phyloP scores from a whole-genome alignment of 1,140 invertebrate genomes.

The Catajapyx aquilonaris region DNA sequence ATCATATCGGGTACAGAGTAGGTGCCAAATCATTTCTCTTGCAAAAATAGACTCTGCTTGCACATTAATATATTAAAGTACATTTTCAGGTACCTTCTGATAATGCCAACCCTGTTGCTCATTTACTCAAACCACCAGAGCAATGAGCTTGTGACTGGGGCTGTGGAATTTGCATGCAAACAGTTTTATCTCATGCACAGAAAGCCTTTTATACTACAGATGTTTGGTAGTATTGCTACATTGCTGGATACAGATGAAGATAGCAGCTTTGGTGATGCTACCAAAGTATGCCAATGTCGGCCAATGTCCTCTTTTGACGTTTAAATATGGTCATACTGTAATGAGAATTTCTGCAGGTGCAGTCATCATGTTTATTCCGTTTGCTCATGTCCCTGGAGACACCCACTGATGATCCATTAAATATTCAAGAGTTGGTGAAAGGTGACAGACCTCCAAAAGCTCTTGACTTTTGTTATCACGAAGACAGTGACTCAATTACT shows the following conservation, averaged over 20 bases:
- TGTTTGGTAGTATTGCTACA: constrained; percentile 94
- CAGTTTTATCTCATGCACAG: constrained; percentile 97
- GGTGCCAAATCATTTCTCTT: background rate
- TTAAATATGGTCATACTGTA: no score
- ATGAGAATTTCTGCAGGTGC: constrained; percentile 41
- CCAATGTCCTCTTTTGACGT: no score
- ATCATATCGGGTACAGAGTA: background rate
- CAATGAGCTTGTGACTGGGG: constrained; percentile 80
- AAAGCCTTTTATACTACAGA: constrained; percentile 95
- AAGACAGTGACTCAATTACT: constrained; percentile 84
- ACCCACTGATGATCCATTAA: constrained; percentile 77
- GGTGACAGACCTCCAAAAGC: constrained; percentile 91
- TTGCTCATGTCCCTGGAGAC: constrained; percentile 79
- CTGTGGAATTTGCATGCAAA: constrained; percentile 93
- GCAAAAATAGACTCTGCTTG: no score
- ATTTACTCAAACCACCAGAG: constrained; percentile 96
- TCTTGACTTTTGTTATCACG: constrained; percentile 91
- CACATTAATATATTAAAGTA: no score
- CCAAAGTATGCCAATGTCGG: no score
- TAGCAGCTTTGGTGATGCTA: constrained; percentile 65
- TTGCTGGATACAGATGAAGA: constrained; percentile 85
- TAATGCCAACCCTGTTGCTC: constrained; percentile 91
- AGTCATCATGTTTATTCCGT: constrained; percentile 74
- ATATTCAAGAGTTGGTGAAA: constrained; percentile 86
- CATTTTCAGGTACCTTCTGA: constrained; percentile 61